Percentiles rank a stretch among this genome's conserved stretches.
These are phyloP conservation scores for Rhynchophorus ferrugineus DNA, from an alignment of 1,140 invertebrate species.

Conservation along the genomic window DNA sequence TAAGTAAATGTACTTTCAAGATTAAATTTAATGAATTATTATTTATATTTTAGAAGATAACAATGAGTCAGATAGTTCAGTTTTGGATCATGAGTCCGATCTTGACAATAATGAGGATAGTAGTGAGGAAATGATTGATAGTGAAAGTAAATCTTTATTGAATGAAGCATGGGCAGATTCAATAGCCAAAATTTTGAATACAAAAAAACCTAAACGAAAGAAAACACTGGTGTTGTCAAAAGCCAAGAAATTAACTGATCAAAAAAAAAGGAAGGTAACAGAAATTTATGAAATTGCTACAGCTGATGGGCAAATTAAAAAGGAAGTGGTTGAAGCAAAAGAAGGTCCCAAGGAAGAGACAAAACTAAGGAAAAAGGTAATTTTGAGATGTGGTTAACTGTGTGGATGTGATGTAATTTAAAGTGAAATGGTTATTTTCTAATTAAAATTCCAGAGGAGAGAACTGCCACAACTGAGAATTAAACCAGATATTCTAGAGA, in stretches of 20 bases:
- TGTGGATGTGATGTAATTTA: background rate
- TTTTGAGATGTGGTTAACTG: constrained; percentile 17
- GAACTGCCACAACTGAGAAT: constrained; percentile 57
- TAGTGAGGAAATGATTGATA: constrained; percentile 5
- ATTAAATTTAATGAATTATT: no score
- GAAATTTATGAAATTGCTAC: constrained; percentile 46
- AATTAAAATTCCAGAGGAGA: constrained; percentile 46
- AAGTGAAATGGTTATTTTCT: constrained; percentile 1
- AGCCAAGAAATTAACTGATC: constrained; percentile 60
- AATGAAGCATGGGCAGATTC: constrained; percentile 62
- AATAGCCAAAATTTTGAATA: constrained; percentile 64
- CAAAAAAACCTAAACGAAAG: constrained; percentile 66
- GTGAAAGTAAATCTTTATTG: constrained; percentile 15
- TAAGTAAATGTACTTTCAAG: no score
- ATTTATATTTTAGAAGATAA: constrained; percentile 1
- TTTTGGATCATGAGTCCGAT: constrained; percentile 1
- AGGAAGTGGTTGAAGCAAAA: constrained; percentile 40
- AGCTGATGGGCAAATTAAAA: constrained; percentile 41
- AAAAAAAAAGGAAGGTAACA: constrained; percentile 43
- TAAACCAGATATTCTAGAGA: constrained; percentile 66
- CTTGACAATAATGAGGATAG: background rate
- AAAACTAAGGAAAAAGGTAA: constrained; percentile 42
- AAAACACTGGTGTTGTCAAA: constrained; percentile 65
- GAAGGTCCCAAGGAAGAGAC: constrained; percentile 30
- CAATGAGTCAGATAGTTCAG: background rate